Base-by-base conservation (phyloP, 2,888 invertebrate species). In the Ischnura elegans region DNA sequence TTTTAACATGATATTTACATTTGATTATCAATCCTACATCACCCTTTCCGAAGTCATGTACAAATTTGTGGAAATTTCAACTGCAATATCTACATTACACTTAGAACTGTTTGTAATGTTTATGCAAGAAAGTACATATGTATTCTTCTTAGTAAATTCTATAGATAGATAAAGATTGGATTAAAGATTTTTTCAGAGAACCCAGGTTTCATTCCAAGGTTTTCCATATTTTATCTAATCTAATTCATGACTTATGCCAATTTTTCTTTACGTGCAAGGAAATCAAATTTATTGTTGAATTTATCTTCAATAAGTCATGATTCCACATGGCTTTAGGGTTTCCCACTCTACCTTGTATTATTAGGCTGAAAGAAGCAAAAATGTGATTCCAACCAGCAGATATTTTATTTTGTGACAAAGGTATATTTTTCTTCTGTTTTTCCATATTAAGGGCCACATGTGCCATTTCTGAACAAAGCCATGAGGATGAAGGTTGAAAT, bases 1-100 rank as follows among this genome's bases (percentile, higher is more conserved):
- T 90, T 90, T 42, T 43, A 90, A 90, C 25, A 61, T 90, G 90
- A 61, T 90, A 87, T 90, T 55, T 90, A 90, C 90, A 90, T 16
- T 55, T 90, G 43, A 61, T 66, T 90, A 61, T 42, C n/a, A 43
- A 90, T 66, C 61, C 55, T 90, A 90, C 25, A 90, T 90, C 61
- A 61, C n/a, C 61, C 61, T 10, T 90, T 25, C 43, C 42, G 61
- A 61, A 66, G 6, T 90, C 45, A 66, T 90, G 25, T 90, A 90
- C 90, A 90, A 90, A 66, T 5, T 43, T 43, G 90, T 90, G 90
- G 43, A 90, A 90, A 90, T 42, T 45, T 90, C n/a, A n/a, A 4
- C n/a, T 43, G 61, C 61, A 90, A 2, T 10, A 43, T 25, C 90
- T 90, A 90, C 10, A 43, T 61, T 61, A 90, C 90, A 90, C n/a